Evolutionary conservation across 2,888 invertebrate genomes (phyloP), one percentile per base, ranked within the genome.

Genomic region (Arrhopalites spinosus): DNA sequence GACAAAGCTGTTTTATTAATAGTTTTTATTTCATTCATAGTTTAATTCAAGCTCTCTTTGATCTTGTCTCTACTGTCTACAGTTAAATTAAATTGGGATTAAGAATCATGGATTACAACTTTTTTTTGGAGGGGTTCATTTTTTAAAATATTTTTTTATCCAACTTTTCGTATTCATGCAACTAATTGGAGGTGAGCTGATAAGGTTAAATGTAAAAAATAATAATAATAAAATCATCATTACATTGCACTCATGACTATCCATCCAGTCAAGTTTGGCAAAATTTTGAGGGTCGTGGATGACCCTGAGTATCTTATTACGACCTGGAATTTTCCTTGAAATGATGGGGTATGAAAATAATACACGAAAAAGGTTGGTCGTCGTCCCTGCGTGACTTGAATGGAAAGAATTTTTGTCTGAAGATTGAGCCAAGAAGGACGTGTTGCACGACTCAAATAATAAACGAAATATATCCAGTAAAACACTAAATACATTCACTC

Each of bases 391-490:
- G 20, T 68, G 68, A 29, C 47, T 72, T 11, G 63, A 45, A 25
- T 72, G 63, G 27, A 64, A 20, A 20, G 50, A 45, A n/a, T 47
- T 47, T 30, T 47, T 63, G 47, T 63, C 66, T 20, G 61, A 50
- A 56, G 61, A 23, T 23, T 75, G 53, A 23, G 67, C 27, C 25
- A 80, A 78, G 75, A 79, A 81, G 20, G 79, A 75, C 11, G 81
- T 75, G 25, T 77, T 78, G 66, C 80, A 80, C 11, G 81, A 78
- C 59, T 80, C 80, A 70, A 77, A 80, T 8, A 82, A 66, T 11
- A 80, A 70, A 8, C 81, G 80, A 74, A 82, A 81, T 45, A 80
- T 80, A 59, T 82, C 81, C 78, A 82, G 77, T 7, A 81, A 59
- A 43, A 80, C 69, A 5, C 78, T 78, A 36, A 78, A 80, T 0